These are phyloP conservation scores for Macrochelys suwanniensis DNA, from an alignment of 2,797 vertebrate genomes.

Conservation along the genomic window DNA sequence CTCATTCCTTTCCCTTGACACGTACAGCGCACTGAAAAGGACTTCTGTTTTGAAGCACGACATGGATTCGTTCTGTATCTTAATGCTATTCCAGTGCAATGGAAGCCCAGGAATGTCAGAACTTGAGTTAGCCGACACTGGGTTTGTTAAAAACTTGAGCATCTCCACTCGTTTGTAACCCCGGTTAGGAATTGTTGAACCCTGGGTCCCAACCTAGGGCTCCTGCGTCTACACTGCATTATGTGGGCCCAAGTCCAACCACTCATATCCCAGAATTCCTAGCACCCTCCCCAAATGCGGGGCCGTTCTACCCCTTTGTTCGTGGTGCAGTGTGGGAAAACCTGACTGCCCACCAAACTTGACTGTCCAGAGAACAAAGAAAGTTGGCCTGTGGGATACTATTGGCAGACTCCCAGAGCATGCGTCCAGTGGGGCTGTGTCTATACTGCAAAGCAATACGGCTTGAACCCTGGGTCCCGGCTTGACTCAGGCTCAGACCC, in stretches of 20 bases:
- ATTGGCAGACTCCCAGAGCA: neutral
- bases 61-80: accelerated
- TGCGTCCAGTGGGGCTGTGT: neutral
- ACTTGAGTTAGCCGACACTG: neutral
- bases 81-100: too few relatives aligned
- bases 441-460: neutral
- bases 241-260: neutral
- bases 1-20: accelerated
- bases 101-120: neutral
- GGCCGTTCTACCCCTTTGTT: neutral
- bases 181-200: neutral
- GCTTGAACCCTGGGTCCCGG: neutral
- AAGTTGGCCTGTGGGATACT: too few relatives aligned
- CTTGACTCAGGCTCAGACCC: neutral
- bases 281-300: neutral
- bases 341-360: neutral
- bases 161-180: neutral
- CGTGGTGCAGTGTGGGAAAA: neutral
- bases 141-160: neutral
- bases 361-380: neutral
- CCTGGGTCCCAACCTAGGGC: neutral
- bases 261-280: neutral
- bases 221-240: neutral
- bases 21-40: accelerated
- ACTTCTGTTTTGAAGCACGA: neutral